Evolutionary conservation across 2,113 vertebrate genomes (phyloP).

Genomic region (Petaurus breviceps): DNA sequence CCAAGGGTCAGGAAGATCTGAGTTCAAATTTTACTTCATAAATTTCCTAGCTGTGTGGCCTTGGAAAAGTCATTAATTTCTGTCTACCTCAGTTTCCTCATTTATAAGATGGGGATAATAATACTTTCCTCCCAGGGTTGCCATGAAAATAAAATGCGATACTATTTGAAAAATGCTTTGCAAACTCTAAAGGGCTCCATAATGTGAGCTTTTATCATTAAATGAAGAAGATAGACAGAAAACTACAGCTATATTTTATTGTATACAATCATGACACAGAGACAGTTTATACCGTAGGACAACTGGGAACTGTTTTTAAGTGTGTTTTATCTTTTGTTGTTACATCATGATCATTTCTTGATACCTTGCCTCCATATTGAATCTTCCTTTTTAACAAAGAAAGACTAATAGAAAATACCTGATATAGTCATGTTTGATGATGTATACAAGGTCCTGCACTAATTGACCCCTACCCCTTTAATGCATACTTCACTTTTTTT

Average conservation of each 20-base stretch:
- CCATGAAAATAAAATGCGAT: neutral
- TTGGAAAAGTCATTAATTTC: neutral
- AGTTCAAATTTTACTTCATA: neutral
- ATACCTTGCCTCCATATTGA: neutral
- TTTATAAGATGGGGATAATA: neutral
- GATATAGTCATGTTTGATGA: neutral
- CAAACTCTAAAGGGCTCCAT: neutral
- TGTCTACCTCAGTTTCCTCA: neutral
- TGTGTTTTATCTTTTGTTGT: neutral
- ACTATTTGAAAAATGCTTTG: neutral
- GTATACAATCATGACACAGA: neutral
- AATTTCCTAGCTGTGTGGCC: neutral
- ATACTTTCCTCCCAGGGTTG: neutral
- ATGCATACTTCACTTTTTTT: neutral
- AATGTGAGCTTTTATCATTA: neutral
- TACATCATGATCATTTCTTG: neutral
- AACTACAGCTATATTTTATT: neutral
- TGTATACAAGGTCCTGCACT: neutral
- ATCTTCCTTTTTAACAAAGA: too few species aligned
- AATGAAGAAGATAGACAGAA: neutral
- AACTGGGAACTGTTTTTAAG: neutral
- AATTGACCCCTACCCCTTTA: neutral
- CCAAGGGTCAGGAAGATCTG: neutral
- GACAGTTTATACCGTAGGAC: neutral
- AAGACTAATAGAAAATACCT: neutral